phyloP scores from a whole-genome alignment of 23 tunicate genomes.

The Phallusia fumigata region DNA sequence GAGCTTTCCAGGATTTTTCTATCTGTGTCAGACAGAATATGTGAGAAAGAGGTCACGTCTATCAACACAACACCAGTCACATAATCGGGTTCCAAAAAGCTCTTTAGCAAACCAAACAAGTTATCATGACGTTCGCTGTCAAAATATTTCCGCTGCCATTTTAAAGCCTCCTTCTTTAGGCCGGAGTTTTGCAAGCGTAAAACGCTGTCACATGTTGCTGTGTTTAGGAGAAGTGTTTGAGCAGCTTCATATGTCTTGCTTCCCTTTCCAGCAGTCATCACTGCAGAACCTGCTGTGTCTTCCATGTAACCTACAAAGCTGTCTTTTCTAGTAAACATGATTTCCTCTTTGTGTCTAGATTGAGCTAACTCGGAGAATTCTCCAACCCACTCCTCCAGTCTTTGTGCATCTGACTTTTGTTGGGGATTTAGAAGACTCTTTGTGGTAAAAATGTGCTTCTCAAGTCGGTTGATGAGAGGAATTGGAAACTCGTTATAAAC shows the following conservation, averaged over 20 bases:
- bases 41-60: conserved; percentile 60
- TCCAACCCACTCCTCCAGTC: conserved; percentile 36
- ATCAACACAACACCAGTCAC: background rate
- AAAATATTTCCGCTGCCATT: conserved; percentile 35
- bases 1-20: conserved; percentile 27
- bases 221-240: conserved; percentile 28
- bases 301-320: conserved; percentile 48
- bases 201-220: conserved; percentile 75
- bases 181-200: conserved; percentile 39
- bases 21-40: conserved; percentile 51
- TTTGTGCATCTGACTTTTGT: conserved; percentile 7
- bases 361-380: conserved; percentile 18
- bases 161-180: conserved; percentile 19
- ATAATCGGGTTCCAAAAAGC: background rate
- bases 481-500: conserved; percentile 79
- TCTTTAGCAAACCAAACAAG: conserved; percentile 13
- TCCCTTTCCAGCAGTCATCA: conserved; percentile 13
- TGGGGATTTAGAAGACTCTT: conserved; percentile 35
- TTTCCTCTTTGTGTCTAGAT: background rate
- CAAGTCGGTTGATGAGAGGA: conserved; percentile 71
- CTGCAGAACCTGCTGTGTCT: conserved; percentile 60
- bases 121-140: conserved; percentile 58
- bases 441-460: conserved; percentile 67
- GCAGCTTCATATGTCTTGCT: conserved; percentile 9
- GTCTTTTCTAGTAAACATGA: conserved; percentile 10